Evolutionary conservation across 2,888 invertebrate species (phyloP), one percentile per base, ranked within the genome.

Genomic region (Geophilus truncorum): DNA sequence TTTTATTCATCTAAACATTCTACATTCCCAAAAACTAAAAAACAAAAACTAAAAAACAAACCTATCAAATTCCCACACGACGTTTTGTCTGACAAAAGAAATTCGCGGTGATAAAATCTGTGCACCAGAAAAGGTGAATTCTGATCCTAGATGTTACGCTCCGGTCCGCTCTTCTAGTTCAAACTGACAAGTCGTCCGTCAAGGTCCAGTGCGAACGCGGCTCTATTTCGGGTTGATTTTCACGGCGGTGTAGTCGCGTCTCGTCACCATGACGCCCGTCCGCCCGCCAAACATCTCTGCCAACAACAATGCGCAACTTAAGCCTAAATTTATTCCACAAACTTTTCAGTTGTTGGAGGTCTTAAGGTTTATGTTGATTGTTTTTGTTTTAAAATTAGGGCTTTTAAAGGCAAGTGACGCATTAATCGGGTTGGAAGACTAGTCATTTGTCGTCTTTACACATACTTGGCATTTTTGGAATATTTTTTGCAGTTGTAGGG

Each of bases 181-280:
- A n/a, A 57, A 57, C 57, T 57, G 57, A 57, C 57, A 57, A 57
- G 57, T 57, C 57, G 57, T 57, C n/a, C 57, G 57, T 57, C 57
- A 57, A 21, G 57, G 57, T 57, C 57, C 57, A 57, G 57, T 57
- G 57, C 57, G 18, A 21, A n/a, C 57, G 57, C 57, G 57, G 57
- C 57, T 57, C 57, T 57, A 57, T 57, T 57, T 57, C 57, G 57
- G 57, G 57, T 21, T 23, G 57, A 57, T 57, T 57, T 57, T 2
- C 57, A 57, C 57, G 57, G 7, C 57, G 57, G 57, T 57, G n/a
- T 57, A 21, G 18, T 57, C 57, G 57, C n/a, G 57, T 57, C 57
- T 57, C 57, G 57, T 18, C 51, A 6, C 51, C 7, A 4, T 18
- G 51, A n/a, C 57, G 57, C 10, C 18, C 57, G 57, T n/a, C 21